Conservation (phyloP, 2,888 invertebrate genomes). For the Chloromyia formosa region DNA sequence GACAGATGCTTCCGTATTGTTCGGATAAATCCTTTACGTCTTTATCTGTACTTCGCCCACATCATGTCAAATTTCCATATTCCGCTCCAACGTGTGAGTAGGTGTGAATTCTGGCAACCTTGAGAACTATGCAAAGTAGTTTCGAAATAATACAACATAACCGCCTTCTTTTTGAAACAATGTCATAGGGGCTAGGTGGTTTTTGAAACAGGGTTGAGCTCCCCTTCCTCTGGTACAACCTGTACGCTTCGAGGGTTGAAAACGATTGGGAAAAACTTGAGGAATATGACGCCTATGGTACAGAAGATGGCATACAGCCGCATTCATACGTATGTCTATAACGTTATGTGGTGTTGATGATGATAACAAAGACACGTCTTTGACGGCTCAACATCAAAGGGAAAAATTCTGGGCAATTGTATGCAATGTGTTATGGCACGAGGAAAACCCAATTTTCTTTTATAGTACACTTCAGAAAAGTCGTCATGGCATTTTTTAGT, state of each 20-base stretch:
- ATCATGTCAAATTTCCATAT: not conserved
- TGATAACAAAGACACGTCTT: conserved; percentile 17
- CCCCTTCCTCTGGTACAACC: not conserved
- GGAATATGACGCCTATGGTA: conserved; percentile 27
- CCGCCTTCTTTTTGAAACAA: not conserved
- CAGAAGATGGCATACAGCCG: too few species aligned
- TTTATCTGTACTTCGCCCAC: not conserved
- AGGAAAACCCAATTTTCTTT: conserved; percentile 35
- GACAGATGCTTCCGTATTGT: not conserved
- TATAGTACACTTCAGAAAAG: conserved; percentile 31
- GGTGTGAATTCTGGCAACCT: conserved; percentile 10
- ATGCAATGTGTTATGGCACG: conserved; percentile 34
- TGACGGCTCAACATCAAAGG: conserved; percentile 34
- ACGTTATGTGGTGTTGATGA: conserved; percentile 1
- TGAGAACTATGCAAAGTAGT: conserved; percentile 1
- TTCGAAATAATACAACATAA: not conserved
- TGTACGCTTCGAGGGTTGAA: not conserved
- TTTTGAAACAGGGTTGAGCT: not conserved
- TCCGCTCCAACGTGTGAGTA: too few species aligned
- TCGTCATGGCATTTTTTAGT: conserved; percentile 7
- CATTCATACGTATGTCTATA: not conserved
- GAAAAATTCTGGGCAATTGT: conserved; percentile 23
- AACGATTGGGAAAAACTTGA: conserved; percentile 10
- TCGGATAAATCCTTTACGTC: not conserved
- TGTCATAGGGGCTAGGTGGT: not conserved